These are phyloP conservation scores for Drosophila tropicalis DNA, from an alignment of 1,140 invertebrate species.

Conservation along the genomic window DNA sequence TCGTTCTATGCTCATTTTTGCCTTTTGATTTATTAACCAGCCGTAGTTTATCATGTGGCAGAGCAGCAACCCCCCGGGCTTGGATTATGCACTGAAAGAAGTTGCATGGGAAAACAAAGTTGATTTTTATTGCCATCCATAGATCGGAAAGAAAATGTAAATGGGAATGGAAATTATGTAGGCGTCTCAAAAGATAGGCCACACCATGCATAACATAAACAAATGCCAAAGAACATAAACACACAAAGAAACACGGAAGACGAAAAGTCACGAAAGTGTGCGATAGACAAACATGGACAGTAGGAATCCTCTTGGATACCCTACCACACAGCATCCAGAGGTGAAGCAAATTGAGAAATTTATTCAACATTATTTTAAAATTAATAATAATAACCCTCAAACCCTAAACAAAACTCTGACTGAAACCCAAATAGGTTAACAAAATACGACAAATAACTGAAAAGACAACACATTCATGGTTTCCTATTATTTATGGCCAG, in stretches of 20 bases:
- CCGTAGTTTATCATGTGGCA: slow-evolving; percentile 74
- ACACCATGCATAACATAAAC: slow-evolving; percentile 37
- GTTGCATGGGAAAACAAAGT: slow-evolving; percentile 27
- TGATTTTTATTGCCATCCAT: slow-evolving; percentile 38
- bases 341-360: slow-evolving; percentile 60
- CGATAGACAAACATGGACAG: slow-evolving; percentile 36
- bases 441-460: too few relatives aligned
- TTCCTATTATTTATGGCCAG: too few relatives aligned
- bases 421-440: too few relatives aligned
- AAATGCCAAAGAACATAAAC: slow-evolving; percentile 46
- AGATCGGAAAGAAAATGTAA: slow-evolving; percentile 14
- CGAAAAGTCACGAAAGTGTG: slow-evolving; percentile 53
- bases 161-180: slow-evolving; percentile 29
- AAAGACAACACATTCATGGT: too few relatives aligned
- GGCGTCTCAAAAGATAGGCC: slow-evolving; percentile 9
- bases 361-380: too few relatives aligned
- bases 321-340: slow-evolving; percentile 3
- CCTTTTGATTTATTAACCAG: slow-evolving; percentile 77
- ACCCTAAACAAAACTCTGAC: too few relatives aligned
- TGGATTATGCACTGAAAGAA: slow-evolving; percentile 33
- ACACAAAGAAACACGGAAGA: slow-evolving; percentile 19
- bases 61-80: slow-evolving; percentile 12
- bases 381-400: too few relatives aligned
- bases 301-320: too few relatives aligned
- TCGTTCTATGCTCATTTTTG: slow-evolving; percentile 17